Evolutionary conservation across 2,113 vertebrate genomes (phyloP), one percentile per base, ranked within the genome.

Genomic region (Poecile atricapillus): DNA sequence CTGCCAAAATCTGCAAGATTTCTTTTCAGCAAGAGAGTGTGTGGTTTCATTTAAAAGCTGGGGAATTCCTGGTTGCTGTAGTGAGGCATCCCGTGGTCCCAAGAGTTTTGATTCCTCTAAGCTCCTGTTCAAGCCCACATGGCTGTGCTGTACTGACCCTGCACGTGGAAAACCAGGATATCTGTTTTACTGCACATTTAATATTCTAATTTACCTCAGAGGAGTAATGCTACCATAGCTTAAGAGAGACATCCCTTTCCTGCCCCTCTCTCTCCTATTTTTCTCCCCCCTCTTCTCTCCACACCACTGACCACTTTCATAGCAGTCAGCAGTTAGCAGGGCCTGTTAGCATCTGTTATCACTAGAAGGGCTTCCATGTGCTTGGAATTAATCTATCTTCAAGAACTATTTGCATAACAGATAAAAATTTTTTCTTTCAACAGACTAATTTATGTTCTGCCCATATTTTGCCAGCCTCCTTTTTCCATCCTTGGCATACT

Each of bases 261-360:
- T 69, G 10, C 37, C 39, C 13, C 3, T 33, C 19, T 47, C 24
- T 69, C 15, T 35, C 20, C 7, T n/a, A 4, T 39, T 15, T 69
- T 65, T 37, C 33, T 15, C 9, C 8, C 7, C 1, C 1, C 6
- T 49, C 44, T 67, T 65, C 20, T 50, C 28, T 69, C n/a, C 46
- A 22, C 31, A 71, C 1, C 43, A 59, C 2, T 8, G 22, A 50
- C 39, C 50, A 10, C 10, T 69, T 69, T 52, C 13, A 35, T 7
- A 78, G 35, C 18, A 52, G 8, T 24, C 53, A 76, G 21, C 7
- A 0, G 0, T 37, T 94, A 5, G 6, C 0, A 0, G 23, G 9
- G 11, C 13, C 24, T 27, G 4, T 3, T 19, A 56, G 13, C 25
- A 53, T 56, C 35, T 69, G 3, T 19, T 75, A 15, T 10, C 7